A percentile compares a stretch with the other conserved stretches of the same genome.
phyloP scores from a whole-genome alignment of 1,140 invertebrate species.

The Sipha flava region DNA sequence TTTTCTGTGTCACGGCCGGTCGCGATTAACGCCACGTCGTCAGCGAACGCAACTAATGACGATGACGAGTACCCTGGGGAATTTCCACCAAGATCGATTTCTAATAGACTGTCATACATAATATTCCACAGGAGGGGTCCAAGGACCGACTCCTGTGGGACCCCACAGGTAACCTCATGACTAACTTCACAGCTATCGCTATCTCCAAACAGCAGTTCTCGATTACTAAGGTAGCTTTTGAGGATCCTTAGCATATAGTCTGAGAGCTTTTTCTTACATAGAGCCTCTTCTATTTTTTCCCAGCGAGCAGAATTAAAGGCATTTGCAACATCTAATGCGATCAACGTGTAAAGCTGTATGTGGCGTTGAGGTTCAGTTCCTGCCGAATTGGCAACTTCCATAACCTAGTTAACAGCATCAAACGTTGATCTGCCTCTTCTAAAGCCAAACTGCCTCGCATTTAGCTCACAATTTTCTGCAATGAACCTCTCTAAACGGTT shows the following conservation, averaged over 20 bases:
- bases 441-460: not conserved
- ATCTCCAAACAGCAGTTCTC: not conserved
- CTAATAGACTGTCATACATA: not conserved
- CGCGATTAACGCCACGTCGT: not conserved
- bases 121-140: constrained; percentile 9
- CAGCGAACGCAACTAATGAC: not conserved
- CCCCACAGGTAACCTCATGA: not conserved
- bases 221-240: not conserved
- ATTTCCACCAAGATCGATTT: not conserved
- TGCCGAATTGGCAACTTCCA: not conserved
- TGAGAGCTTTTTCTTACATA: not conserved
- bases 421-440: not conserved
- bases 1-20: not conserved
- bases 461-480: not conserved
- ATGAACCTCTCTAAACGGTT: not conserved
- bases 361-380: not conserved
- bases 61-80: not conserved
- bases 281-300: not conserved
- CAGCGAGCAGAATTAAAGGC: not conserved
- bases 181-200: not conserved
- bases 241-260: not conserved
- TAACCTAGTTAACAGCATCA: not conserved
- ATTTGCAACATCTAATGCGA: not conserved
- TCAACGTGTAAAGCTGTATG: not conserved
- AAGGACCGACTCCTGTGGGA: not conserved